Base-by-base conservation (phyloP, 2,888 invertebrate species). In the Junonia oenone region DNA sequence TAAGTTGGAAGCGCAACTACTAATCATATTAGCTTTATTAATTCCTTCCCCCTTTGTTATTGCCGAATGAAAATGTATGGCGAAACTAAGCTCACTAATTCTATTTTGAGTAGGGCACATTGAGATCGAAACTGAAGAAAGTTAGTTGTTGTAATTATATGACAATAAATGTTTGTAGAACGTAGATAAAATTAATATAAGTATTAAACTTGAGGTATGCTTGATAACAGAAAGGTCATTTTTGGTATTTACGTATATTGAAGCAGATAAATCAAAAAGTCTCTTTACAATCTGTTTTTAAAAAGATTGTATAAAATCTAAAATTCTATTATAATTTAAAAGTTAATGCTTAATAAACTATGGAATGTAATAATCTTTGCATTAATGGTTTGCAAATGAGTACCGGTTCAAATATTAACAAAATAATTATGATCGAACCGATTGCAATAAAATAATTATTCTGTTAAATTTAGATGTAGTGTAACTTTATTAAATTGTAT, bases 11-110 rank as follows among this genome's bases (percentile, higher is more conserved):
- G 76, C 76, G 76, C 79, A 79, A 78, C 82, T 73, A 84, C 84
- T 87, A 87, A 89, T 86, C 81, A 87, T 87, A 87, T 89, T 87
- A 87, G 79, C 75, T 68, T 75, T 84, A 86, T 84, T 87, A 88
- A 86, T 86, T 75, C 83, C 73, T 68, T 80, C 83, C 82, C 78
- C 68, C 60, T 78, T 70, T 74, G 75, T 73, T 75, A 73, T 74
- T 83, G 79, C 80, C 80, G 83, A 83, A 85, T 88, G 86, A 84
- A 80, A 87, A 86, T 87, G 77, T 83, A 85, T 80, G 75, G 75
- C 68, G 66, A 63, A 69, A 73, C 72, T 59, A 45, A 52, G 51
- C 52, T 46, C 51, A 46, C 48, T 59, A 49, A 46, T 53, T 56
- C 48, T 53, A 53, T 58, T 56, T 59, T 65, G 45, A 33, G n/a